Conservation (phyloP, 2,797 vertebrate genomes). For the Forpus xanthops region DNA sequence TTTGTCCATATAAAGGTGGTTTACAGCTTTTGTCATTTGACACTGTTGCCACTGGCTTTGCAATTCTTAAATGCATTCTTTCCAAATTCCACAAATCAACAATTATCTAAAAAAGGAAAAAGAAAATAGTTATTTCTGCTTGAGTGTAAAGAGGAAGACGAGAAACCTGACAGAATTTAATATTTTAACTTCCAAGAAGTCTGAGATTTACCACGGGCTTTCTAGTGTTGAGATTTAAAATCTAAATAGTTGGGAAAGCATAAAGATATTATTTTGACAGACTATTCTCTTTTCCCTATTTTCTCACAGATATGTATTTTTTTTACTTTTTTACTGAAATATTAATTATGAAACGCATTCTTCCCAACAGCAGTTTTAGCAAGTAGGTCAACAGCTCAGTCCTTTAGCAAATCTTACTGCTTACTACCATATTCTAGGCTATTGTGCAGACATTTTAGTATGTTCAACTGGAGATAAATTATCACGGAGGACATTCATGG, state of each 20-base stretch:
- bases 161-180: neutral
- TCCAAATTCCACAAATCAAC: neutral
- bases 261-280: neutral
- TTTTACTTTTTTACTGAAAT: neutral
- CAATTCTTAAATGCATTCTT: neutral
- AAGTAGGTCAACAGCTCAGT: neutral
- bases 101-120: neutral
- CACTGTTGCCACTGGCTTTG: neutral
- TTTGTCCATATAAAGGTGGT: neutral
- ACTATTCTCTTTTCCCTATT: neutral
- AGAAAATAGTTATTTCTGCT: neutral
- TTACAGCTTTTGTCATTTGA: conserved; percentile 8
- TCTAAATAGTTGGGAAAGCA: neutral
- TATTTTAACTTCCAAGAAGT: neutral
- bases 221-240: neutral
- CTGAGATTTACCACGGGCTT: neutral
- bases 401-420: neutral
- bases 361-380: neutral
- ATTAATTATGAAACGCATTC: neutral
- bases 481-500: neutral
- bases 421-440: neutral
- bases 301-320: neutral
- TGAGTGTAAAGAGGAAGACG: neutral
- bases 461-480: conserved; percentile 10
- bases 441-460: neutral